phyloP scores from a whole-genome alignment of 2,888 invertebrate species.

The Panorpa germanica region DNA sequence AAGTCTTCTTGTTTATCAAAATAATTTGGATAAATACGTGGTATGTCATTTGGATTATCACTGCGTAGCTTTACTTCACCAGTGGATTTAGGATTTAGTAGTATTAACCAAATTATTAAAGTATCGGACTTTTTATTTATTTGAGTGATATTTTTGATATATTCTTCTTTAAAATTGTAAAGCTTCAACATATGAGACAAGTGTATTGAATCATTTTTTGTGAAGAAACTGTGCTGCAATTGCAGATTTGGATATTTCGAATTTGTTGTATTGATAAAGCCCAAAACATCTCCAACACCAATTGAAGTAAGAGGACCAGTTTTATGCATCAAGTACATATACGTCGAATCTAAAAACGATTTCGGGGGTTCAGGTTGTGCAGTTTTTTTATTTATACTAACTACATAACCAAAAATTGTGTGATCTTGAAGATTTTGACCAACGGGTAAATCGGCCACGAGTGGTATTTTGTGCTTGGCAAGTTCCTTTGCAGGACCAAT shows the following conservation, averaged over 20 bases:
- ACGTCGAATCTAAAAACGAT: slow-evolving; percentile 20
- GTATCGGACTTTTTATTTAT: slow-evolving; percentile 20
- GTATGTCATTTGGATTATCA: slow-evolving; percentile 33
- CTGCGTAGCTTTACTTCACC: slow-evolving; percentile 33
- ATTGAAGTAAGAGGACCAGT: slow-evolving; percentile 25
- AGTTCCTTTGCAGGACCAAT: no score
- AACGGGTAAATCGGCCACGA: slow-evolving; percentile 22
- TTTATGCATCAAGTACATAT: slow-evolving; percentile 24
- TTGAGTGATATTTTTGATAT: slow-evolving; percentile 16
- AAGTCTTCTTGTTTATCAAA: slow-evolving; percentile 33
- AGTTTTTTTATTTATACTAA: slow-evolving; percentile 47
- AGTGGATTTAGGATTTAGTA: slow-evolving; percentile 29
- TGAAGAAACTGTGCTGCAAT: slow-evolving; percentile 25
- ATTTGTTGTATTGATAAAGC: slow-evolving; percentile 32
- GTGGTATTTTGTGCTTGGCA: slow-evolving; percentile 17
- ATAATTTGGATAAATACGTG: slow-evolving; percentile 42
- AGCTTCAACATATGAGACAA: no score
- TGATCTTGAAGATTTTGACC: slow-evolving; percentile 26
- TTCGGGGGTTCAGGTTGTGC: no score
- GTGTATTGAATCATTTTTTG: no score
- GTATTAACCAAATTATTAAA: slow-evolving; percentile 22
- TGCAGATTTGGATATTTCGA: slow-evolving; percentile 37
- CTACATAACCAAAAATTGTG: slow-evolving; percentile 31
- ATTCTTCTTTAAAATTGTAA: slow-evolving; percentile 17
- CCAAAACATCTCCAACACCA: slow-evolving; percentile 27